Percentiles rank a stretch among this genome's conserved stretches.
These are phyloP conservation scores for Nudaria mundana DNA, from an alignment of 2,888 invertebrate genomes.

Conservation along the genomic window DNA sequence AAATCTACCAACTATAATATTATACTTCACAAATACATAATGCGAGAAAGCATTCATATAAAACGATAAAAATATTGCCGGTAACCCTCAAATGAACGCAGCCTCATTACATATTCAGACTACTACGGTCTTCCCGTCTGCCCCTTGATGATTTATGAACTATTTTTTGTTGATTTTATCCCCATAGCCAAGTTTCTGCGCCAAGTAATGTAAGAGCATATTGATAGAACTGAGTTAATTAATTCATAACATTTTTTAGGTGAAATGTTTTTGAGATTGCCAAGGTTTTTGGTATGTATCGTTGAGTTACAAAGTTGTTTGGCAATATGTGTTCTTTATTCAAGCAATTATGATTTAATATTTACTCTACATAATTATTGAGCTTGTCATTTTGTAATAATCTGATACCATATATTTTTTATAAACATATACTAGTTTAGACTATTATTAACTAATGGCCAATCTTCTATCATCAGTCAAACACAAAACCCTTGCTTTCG, in stretches of 20 bases:
- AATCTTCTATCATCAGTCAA: slow-evolving; percentile 1
- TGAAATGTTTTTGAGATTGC: slow-evolving; percentile 21
- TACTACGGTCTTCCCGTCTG: slow-evolving; percentile 63
- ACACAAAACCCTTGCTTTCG: slow-evolving; percentile 1
- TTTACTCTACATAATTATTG: no score
- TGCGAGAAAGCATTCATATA: slow-evolving; percentile 40
- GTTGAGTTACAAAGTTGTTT: no score
- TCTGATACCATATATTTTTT: no score
- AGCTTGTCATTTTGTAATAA: no score
- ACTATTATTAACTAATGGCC: no score
- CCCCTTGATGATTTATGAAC: slow-evolving; percentile 66
- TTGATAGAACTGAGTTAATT: slow-evolving; percentile 61
- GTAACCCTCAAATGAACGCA: slow-evolving; percentile 62
- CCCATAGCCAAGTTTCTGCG: slow-evolving; percentile 56
- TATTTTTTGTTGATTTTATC: slow-evolving; percentile 67
- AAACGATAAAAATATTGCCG: slow-evolving; percentile 48
- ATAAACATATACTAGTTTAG: no score
- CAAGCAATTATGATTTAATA: no score
- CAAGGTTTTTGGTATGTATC: slow-evolving; percentile 16
- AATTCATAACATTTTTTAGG: slow-evolving; percentile 43
- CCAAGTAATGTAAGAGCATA: slow-evolving; percentile 69
- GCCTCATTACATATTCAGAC: slow-evolving; percentile 66
- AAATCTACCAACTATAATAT: slow-evolving; percentile 18
- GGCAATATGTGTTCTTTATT: no score
- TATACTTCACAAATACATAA: slow-evolving; percentile 35